Base-by-base conservation (phyloP, 2,888 invertebrate species). In the Heterodera filipjevi region DNA sequence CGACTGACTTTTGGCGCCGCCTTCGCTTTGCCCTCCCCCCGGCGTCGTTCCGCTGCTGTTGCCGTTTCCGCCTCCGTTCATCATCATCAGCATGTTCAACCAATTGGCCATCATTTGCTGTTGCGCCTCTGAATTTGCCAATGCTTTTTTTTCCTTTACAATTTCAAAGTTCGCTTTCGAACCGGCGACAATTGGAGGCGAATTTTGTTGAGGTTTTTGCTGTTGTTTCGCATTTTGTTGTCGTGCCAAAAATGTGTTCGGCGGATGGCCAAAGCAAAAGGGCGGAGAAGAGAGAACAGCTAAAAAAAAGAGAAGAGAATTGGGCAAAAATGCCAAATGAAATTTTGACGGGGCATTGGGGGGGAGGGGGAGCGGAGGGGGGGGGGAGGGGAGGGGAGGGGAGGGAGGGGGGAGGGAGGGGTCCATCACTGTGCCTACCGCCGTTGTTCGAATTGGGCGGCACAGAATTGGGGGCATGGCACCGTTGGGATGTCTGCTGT, bases 101-200 rank as follows among this genome's bases (percentile, higher is more conserved):
- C 68, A 68, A 27, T 68, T 32, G 68, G 68, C 68, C 68, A 68
- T 68, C 22, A 35, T 10, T 32, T 59, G 59, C 39, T 39, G 39
- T 39, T 39, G 39, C 12, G 39, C 39, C 8, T 39, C 39, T 39
- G 39, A 39, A 39, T 39, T 39, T 6, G 39, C 39, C 6, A 6
- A 39, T 39, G 6, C 39, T 39, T 39, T 39, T 2, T 39, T 39
- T 39, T 39, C 6, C 6, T 6, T 39, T 12, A 6, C 39, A 39
- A 39, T n/a, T n/a, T n/a, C n/a, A n/a, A 39, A 39, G 6, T 39
- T 39, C 39, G 39, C 12, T 39, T 39, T 39, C 12, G 8, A 5
- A 27, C 59, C 59, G 59, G 3, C 59, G 59, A 3, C 59, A 27
- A 59, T 27, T 59, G 59, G 59, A 8, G 59, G 59, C 59, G 59